Evolutionary conservation across 2,888 invertebrate species (phyloP), one percentile per base, ranked within the genome.

Genomic region (Gryllus longicercus): DNA sequence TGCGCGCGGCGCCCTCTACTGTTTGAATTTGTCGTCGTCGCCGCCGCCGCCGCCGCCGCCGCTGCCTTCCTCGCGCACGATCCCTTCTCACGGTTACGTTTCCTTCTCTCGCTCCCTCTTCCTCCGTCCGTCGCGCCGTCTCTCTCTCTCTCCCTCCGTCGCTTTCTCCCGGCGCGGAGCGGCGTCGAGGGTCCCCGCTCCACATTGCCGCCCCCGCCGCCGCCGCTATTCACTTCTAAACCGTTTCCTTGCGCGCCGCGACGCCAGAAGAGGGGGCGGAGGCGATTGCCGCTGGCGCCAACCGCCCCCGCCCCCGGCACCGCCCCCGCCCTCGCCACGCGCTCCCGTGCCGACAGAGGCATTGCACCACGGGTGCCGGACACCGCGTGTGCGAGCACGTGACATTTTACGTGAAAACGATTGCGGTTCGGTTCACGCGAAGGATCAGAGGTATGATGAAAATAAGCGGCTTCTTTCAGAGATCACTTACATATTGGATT

Each of bases 21-120:
- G 79, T 79, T 79, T 79, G 77, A 77, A 79, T 77, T 79, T 77
- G 76, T 63, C 63, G 63, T 63, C 63, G 63, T 14, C n/a, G 63
- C 63, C n/a, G 14, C 63, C 63, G n/a, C 63, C 63, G 4, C 63
- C 63, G 63, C 63, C 63, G 2, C 18, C 63, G 18, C 63, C 18
- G 2, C 63, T 2, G 18, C 63, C n/a, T 63, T 63, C 63, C 11
- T 63, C 14, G 63, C n/a, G 63, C 63, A n/a, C n/a, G 63, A 18
- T 63, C n/a, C 63, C 16, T 63, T 16, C 16, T 63, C 14, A 16
- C 63, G 63, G 1, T 8, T 63, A 14, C 8, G 14, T 63, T 63
- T 10, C 12, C 63, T 63, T 4, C 63, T 18, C n/a, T 63, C 63
- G 16, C 63, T n/a, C 14, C 14, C 16, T 63, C 16, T n/a, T 63